phyloP scores from a whole-genome alignment of 2,797 vertebrate species.

The Rhinophrynus dorsalis region DNA sequence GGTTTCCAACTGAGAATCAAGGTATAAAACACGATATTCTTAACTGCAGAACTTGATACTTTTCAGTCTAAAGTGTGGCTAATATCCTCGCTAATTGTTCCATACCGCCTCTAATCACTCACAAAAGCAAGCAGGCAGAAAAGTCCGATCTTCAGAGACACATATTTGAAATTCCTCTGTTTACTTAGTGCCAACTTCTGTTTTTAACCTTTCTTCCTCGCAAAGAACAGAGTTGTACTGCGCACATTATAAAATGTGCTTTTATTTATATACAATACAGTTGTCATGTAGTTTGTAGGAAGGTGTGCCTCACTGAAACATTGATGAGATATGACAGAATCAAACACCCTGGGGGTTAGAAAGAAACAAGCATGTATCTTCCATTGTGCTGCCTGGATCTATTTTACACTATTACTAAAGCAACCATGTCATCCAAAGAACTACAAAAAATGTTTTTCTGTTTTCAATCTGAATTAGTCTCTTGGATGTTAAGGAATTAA shows the following conservation, averaged over 20 bases:
- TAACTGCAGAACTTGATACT: neutral
- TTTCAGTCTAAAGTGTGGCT: neutral
- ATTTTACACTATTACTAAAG: neutral
- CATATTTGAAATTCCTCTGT: neutral
- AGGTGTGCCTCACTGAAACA: constrained; percentile 20
- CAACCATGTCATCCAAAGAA: too few relatives aligned
- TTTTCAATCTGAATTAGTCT: too few relatives aligned
- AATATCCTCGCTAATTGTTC: neutral
- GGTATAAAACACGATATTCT: neutral
- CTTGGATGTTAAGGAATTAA: too few relatives aligned
- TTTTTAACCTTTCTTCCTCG: too few relatives aligned
- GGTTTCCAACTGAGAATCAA: neutral
- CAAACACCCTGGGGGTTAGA: neutral
- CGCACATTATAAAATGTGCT: too few relatives aligned
- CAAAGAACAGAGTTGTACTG: too few relatives aligned
- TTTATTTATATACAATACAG: too few relatives aligned
- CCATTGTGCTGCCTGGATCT: neutral
- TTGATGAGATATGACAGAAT: constrained; percentile 17
- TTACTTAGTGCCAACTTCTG: neutral
- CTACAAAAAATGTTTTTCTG: too few relatives aligned
- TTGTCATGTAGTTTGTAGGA: constrained; percentile 15
- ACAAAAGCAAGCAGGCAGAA: neutral
- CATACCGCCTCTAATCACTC: neutral
- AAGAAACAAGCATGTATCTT: constrained; percentile 6
- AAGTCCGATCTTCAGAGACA: neutral